Percentiles rank a stretch among this genome's conserved stretches.
Conservation (phyloP, 2,797 vertebrate genomes). For the Gymnothorax reevesii region DNA sequence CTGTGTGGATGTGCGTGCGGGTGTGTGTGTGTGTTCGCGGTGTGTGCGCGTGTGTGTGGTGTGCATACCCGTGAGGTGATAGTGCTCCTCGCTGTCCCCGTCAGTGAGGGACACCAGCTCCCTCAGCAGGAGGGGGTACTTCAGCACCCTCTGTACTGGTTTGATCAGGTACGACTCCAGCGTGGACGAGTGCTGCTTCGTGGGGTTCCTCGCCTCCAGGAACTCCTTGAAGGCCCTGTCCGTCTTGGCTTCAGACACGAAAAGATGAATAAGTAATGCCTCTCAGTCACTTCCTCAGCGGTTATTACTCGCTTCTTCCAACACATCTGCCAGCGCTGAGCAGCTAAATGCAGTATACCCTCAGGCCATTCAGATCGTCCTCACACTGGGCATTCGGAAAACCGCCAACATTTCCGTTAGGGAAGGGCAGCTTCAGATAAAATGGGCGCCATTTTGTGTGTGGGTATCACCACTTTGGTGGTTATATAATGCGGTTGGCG, state of each 20-base stretch:
- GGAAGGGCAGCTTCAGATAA: too few species aligned
- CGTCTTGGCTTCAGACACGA: constrained; percentile 78
- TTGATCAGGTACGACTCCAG: constrained; percentile 97
- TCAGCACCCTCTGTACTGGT: constrained; percentile 92
- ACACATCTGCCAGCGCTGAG: not conserved
- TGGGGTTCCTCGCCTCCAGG: constrained; percentile 87
- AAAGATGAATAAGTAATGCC: not conserved
- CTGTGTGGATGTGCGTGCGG: not conserved
- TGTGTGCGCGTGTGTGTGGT: not conserved
- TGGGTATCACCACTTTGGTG: too few species aligned
- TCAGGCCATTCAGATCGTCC: not conserved
- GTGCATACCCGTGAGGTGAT: constrained; percentile 82
- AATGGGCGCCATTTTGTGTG: too few species aligned
- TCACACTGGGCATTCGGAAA: not conserved
- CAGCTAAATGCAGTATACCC: not conserved
- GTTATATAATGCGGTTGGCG: too few species aligned
- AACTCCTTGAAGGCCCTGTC: constrained; percentile 89
- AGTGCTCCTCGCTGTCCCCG: constrained; percentile 85
- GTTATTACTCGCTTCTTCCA: not conserved
- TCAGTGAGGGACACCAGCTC: constrained; percentile 89
- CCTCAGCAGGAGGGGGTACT: constrained; percentile 89
- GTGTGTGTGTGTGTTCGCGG: not conserved
- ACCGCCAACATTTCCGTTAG: too few species aligned
- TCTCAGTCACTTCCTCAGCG: too few species aligned
- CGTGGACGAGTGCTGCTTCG: constrained; percentile 92